Evolutionary conservation across 2,113 vertebrate species (phyloP), one percentile per base, ranked within the genome.

Genomic region (Peromyscus polionotus): DNA sequence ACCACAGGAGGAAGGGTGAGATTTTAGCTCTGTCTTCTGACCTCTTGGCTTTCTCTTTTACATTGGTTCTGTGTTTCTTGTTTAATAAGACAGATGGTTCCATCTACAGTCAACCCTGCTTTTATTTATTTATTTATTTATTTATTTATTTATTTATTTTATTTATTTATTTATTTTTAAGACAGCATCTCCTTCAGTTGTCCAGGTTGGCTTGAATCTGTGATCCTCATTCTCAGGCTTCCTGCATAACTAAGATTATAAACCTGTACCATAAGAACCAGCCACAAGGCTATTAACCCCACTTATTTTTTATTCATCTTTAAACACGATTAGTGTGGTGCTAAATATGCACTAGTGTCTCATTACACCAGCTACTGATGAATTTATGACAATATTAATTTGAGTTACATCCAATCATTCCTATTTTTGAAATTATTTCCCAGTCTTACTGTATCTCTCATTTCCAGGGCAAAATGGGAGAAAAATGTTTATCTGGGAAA

Each of bases 391-490:
- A 89, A 51, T 2, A 84, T 80, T 86, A 89, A 70, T 28, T 45
- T 42, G 57, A 90, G 6, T 85, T 95, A n/a, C n/a, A 7, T 39
- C 39, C 33, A 91, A 67, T 84, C 94, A 63, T 65, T 95, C 88
- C 4, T 76, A 87, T 72, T 94, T 63, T 88, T 77, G 2, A 87
- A 96, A 63, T 65, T 92, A 73, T 85, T 84, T 68, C 26, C 86
- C 42, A 93, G 22, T 81, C 81, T 90, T 83, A 94, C 24, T 20
- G 0, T 91, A 26, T 93, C n/a, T 48, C 57, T 88, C 63, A 45
- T 59, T 61, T 94, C 72, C 88, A 8, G 92, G 36, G 20, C 48
- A 91, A 86, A 75, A 1, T 33, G 94, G 72, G 19, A 86, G 48
- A 80, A 81, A 86, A 19, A 31, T 26, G 77, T 83, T 54, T 88